Base-by-base conservation (phyloP, 2,888 invertebrate species). In the Eumacrocentrus americanus region DNA sequence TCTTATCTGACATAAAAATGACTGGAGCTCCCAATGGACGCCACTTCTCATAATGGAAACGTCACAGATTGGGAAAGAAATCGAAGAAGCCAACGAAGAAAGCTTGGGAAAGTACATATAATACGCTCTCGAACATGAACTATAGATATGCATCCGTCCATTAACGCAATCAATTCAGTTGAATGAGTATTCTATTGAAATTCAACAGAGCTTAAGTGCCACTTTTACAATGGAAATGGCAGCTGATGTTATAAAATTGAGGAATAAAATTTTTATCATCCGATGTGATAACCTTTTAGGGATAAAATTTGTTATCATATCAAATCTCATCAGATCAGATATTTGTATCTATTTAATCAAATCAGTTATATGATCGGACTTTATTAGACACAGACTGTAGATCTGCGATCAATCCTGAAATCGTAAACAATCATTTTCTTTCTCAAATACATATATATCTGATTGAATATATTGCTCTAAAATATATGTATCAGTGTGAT, bases 101-200 rank as follows among this genome's bases (percentile, higher is more conserved):
- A 35, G 51, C 35, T 51, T 22, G 18, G 11, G 22, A 51, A 37
- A 51, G 35, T 37, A 51, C 37, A 14, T 46, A 25, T 46, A 46
- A 22, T 22, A 12, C 11, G 2, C 4, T 25, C 4, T 37, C 3
- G 9, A 5, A 37, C 9, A 22, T 44, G 29, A 4, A 12, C 14
- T 42, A 35, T 29, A 50, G 3, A 1, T 35, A 34, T 34, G 3
- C 34, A 50, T 37, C 37, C 20, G 35, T 51, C 51, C 51, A 51
- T 51, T 51, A 51, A 51, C 35, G 22, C 22, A 37, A 51, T 51
- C 22, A 51, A 51, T 51, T 18, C 51, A 51, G 18, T 34, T 51
- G 35, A 35, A 37, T 51, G 51, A 12, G 7, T 12, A 35, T 35
- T 20, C 18, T 37, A 35, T 51, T 51, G 34, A 51, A 51, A 51